These are phyloP conservation scores for Zhuqinia jingwanae DNA, from an alignment of 2,888 invertebrate genomes.

Conservation along the genomic window DNA sequence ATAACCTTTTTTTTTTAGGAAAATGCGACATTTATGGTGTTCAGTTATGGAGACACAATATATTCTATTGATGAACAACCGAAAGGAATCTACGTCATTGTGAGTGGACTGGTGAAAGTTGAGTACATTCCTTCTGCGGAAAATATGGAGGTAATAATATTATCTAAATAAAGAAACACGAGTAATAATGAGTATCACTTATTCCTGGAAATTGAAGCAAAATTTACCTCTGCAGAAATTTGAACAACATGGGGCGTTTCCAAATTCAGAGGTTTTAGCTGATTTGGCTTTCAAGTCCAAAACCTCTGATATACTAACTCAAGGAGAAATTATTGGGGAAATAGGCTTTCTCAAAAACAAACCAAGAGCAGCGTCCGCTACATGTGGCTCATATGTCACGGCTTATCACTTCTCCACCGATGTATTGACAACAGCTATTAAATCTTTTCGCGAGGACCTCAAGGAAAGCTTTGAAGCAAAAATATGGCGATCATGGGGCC, in stretches of 20 bases:
- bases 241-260: constrained; percentile 71
- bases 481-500: constrained; percentile 85
- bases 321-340: constrained; percentile 85
- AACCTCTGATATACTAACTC: constrained; percentile 84
- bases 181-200: too few relatives aligned
- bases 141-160: constrained; percentile 79
- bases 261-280: constrained; percentile 81
- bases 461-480: constrained; percentile 83
- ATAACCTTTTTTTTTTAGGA: constrained; percentile 73
- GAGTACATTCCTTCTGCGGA: constrained; percentile 80
- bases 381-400: constrained; percentile 84
- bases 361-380: constrained; percentile 83
- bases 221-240: constrained; percentile 81
- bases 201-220: too few relatives aligned
- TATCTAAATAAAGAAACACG: background rate
- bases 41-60: constrained; percentile 80
- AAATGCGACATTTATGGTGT: constrained; percentile 80
- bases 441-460: constrained; percentile 80
- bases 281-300: constrained; percentile 82
- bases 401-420: constrained; percentile 79
- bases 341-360: constrained; percentile 84
- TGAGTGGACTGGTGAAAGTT: constrained; percentile 81
- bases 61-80: constrained; percentile 80
- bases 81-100: constrained; percentile 81
- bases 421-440: constrained; percentile 79